Conservation (phyloP, 37 sponge, comb jelly and placozoan species). For the Eunapius fragilis region DNA sequence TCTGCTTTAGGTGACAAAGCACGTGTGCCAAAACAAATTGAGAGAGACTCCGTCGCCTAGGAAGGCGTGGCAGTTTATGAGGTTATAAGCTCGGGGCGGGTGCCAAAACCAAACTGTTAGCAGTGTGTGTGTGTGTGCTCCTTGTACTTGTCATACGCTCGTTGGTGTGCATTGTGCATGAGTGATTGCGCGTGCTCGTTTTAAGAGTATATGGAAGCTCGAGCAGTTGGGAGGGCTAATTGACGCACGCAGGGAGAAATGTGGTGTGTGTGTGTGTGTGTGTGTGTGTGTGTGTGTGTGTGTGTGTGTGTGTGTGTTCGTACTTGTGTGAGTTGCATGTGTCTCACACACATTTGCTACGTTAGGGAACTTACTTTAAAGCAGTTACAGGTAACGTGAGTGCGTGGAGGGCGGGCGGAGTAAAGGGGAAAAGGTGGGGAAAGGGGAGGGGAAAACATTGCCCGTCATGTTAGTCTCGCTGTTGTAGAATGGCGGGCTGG, state of each 20-base stretch:
- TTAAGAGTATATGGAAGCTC: no score
- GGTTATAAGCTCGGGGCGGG: not conserved
- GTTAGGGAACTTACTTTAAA: no score
- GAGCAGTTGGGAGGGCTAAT: no score
- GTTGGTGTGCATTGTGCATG: no score
- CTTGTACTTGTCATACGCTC: no score
- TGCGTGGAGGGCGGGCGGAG: no score
- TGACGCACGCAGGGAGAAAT: not conserved
- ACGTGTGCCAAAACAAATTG: not conserved
- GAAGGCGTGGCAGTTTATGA: not conserved
- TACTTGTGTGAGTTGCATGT: conserved; percentile 11
- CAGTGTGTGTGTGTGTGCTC: not conserved
- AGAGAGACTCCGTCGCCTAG: not conserved
- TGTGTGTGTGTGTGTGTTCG: conserved; percentile 23
- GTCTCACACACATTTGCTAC: not conserved
- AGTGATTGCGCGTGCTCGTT: no score
- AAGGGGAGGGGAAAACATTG: no score
- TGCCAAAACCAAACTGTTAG: not conserved
- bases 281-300: conserved; percentile 30
- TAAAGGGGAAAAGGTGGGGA: no score
- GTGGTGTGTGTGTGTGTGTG: conserved; percentile 32
- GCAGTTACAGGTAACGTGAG: no score
- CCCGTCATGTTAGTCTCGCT: no score
- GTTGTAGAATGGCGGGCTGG: no score
- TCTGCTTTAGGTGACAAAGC: not conserved